These are phyloP conservation scores for Panulirus ornatus DNA, from an alignment of 1,140 invertebrate genomes.

Conservation along the genomic window DNA sequence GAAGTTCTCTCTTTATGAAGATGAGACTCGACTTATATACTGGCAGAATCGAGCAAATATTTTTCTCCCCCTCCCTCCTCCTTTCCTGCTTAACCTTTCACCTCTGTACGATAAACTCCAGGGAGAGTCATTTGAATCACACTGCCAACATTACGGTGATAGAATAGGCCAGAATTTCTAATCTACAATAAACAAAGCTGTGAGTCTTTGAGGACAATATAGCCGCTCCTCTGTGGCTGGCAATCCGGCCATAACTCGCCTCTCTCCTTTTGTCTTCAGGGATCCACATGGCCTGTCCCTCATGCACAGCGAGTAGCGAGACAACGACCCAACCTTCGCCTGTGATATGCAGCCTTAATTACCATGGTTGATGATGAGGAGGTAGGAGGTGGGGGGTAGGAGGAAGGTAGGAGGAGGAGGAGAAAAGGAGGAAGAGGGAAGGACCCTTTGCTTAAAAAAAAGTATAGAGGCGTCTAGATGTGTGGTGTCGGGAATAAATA, in stretches of 20 bases:
- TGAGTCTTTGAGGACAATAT: constrained; percentile 54
- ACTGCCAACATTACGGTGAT: constrained; percentile 52
- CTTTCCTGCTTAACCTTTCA: no score
- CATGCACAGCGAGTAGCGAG: constrained; percentile 58
- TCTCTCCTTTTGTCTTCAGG: constrained; percentile 60
- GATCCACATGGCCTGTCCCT: constrained; percentile 50
- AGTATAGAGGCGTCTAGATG: constrained; percentile 60
- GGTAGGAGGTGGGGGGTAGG: no score
- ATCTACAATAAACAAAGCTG: constrained; percentile 67
- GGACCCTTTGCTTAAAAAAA: constrained; percentile 52
- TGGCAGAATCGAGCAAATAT: no score
- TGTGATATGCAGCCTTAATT: constrained; percentile 65
- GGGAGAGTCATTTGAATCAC: constrained; percentile 23
- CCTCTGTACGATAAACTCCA: no score
- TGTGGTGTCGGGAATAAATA: constrained; percentile 62
- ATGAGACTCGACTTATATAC: no score
- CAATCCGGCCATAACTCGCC: constrained; percentile 59
- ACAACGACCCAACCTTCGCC: constrained; percentile 37
- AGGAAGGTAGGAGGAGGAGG: no score
- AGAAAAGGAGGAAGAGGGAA: no score
- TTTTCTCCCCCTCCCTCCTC: no score
- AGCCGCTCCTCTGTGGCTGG: constrained; percentile 62
- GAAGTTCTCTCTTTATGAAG: no score
- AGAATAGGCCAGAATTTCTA: constrained; percentile 62
- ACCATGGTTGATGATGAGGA: constrained; percentile 63